Evolutionary conservation across 2,797 vertebrate species (phyloP), one percentile per base, ranked within the genome.

Genomic region (Betta splendens): DNA sequence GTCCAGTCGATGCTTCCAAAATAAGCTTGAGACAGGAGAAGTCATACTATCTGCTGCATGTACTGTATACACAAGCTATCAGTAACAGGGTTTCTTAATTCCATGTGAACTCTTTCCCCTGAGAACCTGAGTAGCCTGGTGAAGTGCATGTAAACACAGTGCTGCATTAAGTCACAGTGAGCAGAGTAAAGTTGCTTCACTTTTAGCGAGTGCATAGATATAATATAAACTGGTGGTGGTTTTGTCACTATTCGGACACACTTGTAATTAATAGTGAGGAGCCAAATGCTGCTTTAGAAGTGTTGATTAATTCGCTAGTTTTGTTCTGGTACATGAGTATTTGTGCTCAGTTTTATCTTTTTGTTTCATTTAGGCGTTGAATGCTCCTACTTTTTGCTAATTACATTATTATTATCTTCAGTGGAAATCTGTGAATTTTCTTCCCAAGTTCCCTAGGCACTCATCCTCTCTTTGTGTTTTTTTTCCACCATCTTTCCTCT

Each of bases 391-490:
- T 28, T 71, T 25, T 22, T 8, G 37, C 13, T 55, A 38, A 53
- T 77, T 15, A 2, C 16, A 49, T 58, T 36, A 16, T 17, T 35
- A 23, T 69, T 17, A 50, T 79, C 38, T 25, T 37, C 23, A 69
- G 29, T 70, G 18, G 43, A 50, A 65, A 63, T 75, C 44, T 28
- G n/a, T 37, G 12, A 55, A 56, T 58, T 69, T 71, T 39, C 55
- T 55, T 58, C 38, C 18, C 4, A 59, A 69, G 52, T 84, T 74
- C 7, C 9, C 15, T 25, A 45, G 42, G 5, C 58, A 80, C 69
- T 88, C 63, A 76, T 77, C 31, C 46, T 48, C n/a, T 78, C 28
- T 70, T 61, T 77, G 50, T 73, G 52, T 77, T 80, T 79, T 31
- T 77, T 54, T 28, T 60, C 64, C 60, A 45, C 50, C 23, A 56